phyloP scores from a whole-genome alignment of 2,888 invertebrate genomes.

The Ochropleura plecta region DNA sequence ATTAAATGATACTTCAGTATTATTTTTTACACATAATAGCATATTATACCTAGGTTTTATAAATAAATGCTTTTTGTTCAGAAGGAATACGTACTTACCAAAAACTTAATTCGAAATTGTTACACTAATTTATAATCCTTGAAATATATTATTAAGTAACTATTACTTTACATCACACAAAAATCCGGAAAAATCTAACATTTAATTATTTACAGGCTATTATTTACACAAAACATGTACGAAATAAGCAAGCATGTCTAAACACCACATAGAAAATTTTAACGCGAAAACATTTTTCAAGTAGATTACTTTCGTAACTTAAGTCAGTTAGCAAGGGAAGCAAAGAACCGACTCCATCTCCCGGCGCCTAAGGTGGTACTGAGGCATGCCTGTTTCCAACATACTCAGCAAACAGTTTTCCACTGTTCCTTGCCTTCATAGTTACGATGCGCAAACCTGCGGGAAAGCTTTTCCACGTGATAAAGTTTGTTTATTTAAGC shows the following conservation, averaged over 20 bases:
- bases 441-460: conserved; percentile 84
- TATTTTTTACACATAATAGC: not conserved
- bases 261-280: conserved; percentile 47
- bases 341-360: conserved; percentile 69
- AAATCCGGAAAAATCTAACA: conserved; percentile 51
- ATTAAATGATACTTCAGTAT: not conserved
- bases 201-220: conserved; percentile 41
- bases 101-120: conserved; percentile 25
- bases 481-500: conserved; percentile 64
- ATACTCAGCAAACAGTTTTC: conserved; percentile 81
- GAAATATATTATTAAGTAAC: conserved; percentile 25
- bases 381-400: conserved; percentile 74
- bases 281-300: conserved; percentile 58
- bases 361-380: conserved; percentile 82
- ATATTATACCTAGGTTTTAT: not conserved
- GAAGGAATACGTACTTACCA: conserved; percentile 45
- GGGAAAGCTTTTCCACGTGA: conserved; percentile 81
- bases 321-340: conserved; percentile 55
- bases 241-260: conserved; percentile 33
- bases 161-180: conserved; percentile 51
- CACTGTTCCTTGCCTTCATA: conserved; percentile 80
- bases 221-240: conserved; percentile 58
- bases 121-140: conserved; percentile 29
- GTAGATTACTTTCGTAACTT: conserved; percentile 80
- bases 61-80: not conserved